Evolutionary conservation across 2,797 vertebrate genomes (phyloP).

Genomic region (Pelochelys cantorii): DNA sequence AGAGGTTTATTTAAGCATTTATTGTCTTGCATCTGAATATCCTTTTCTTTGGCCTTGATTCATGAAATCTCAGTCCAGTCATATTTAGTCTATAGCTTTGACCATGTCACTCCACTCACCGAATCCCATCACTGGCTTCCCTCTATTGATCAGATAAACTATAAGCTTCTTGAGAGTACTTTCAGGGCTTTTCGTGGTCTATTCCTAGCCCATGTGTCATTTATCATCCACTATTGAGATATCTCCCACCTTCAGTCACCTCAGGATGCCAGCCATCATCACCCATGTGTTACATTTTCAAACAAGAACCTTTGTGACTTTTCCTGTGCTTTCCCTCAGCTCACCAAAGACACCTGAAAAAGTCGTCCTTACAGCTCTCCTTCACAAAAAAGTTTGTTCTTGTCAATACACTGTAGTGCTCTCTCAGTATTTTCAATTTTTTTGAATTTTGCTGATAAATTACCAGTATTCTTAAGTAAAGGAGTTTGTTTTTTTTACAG

Average conservation of each 20-base stretch:
- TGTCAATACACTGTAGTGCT: not conserved
- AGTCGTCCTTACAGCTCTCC: no score
- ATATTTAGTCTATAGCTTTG: not conserved
- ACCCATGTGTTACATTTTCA: not conserved
- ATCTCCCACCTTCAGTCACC: not conserved
- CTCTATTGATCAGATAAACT: not conserved
- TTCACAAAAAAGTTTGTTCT: not conserved
- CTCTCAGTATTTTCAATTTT: not conserved
- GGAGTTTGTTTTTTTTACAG: not conserved
- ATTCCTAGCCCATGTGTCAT: not conserved
- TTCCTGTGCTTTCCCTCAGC: no score
- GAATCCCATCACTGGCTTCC: not conserved
- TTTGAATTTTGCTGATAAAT: not conserved
- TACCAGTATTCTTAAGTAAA: not conserved
- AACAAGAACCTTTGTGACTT: not conserved
- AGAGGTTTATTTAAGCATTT: not conserved
- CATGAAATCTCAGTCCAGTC: not conserved
- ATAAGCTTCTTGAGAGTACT: not conserved
- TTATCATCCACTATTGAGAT: not conserved
- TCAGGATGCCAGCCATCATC: not conserved
- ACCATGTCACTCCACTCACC: not conserved
- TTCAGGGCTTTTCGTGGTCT: not conserved
- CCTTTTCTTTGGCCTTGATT: not conserved
- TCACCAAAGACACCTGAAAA: no score
- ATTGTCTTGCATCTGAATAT: not conserved